phyloP scores from a whole-genome alignment of 2,888 invertebrate species.

The Galerucella pusilla region DNA sequence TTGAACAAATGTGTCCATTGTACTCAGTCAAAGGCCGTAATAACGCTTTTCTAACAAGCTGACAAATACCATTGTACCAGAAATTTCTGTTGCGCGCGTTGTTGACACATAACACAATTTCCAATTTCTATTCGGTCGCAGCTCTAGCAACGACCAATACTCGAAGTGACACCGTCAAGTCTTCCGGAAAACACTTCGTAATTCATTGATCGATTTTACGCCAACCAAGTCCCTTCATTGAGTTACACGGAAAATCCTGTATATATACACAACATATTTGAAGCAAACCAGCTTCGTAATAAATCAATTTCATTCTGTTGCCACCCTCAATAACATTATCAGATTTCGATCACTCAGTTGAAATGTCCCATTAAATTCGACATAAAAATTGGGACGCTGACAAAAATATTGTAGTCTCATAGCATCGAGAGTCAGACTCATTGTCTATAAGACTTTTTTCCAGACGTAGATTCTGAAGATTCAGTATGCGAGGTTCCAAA shows the following conservation, averaged over 20 bases:
- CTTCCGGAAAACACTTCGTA: conserved; percentile 26
- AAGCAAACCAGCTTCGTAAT: conserved; percentile 17
- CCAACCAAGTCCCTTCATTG: conserved; percentile 14
- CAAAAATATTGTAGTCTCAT: background rate
- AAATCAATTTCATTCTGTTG: conserved; percentile 23
- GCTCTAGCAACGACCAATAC: background rate
- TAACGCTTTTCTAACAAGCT: background rate
- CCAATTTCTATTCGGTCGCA: conserved; percentile 3
- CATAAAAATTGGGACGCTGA: background rate
- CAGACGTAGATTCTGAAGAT: too few species aligned
- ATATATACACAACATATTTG: conserved; percentile 1
- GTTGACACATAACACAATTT: background rate
- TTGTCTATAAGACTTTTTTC: too few species aligned
- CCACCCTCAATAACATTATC: conserved; percentile 20
- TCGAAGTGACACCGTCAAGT: conserved; percentile 22
- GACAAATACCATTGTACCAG: background rate
- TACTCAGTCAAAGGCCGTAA: background rate
- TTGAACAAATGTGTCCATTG: background rate
- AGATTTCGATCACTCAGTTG: background rate
- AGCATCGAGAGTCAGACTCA: background rate
- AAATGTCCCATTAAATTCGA: background rate
- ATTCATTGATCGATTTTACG: conserved; percentile 23
- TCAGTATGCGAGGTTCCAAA: too few species aligned
- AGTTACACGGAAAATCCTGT: conserved; percentile 12
- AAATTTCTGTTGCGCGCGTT: background rate